These are phyloP conservation scores for Scaptomyza caliginosa DNA, from an alignment of 2,888 invertebrate genomes.

Conservation along the genomic window DNA sequence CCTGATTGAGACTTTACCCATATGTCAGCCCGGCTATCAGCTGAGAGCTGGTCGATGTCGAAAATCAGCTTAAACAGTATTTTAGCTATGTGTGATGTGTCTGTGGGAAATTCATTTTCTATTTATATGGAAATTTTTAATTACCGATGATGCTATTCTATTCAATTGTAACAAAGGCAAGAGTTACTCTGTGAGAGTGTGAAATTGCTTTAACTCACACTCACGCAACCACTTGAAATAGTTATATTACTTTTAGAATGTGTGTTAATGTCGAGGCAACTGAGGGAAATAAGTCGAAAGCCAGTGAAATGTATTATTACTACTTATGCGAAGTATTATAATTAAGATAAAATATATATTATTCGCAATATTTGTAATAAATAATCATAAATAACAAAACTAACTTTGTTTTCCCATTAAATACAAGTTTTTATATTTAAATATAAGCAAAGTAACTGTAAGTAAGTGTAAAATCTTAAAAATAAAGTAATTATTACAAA, in stretches of 20 bases:
- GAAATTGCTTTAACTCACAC: neutral
- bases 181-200: neutral
- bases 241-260: neutral
- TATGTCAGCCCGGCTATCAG: slow-evolving; percentile 47
- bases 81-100: neutral
- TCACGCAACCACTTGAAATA: neutral
- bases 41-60: slow-evolving; percentile 63
- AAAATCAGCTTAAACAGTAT: slow-evolving; percentile 39
- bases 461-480: neutral
- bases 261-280: neutral
- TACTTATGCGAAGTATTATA: neutral
- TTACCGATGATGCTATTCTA: neutral
- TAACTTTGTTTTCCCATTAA: neutral
- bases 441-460: no score
- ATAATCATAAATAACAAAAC: neutral
- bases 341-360: neutral
- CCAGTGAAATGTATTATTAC: neutral
- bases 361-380: neutral
- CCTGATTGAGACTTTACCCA: slow-evolving; percentile 46
- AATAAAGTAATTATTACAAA: neutral
- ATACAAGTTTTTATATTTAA: no score
- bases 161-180: neutral
- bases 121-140: neutral
- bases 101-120: neutral
- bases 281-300: neutral